Percentiles rank a stretch among this genome's conserved stretches.
phyloP scores from a whole-genome alignment of 1,140 invertebrate species.

The Bombus turneri region DNA sequence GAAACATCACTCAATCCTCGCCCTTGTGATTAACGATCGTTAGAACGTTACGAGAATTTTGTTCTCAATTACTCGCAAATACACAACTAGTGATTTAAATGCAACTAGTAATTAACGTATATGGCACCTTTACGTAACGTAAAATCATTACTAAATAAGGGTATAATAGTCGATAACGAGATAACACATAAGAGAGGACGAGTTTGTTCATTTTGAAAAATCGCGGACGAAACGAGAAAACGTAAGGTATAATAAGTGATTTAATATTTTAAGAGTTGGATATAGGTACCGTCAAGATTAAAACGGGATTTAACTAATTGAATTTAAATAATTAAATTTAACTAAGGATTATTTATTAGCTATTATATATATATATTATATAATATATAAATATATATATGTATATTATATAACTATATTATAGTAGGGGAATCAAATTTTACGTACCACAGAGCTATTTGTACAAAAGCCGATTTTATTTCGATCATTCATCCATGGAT shows the following conservation, averaged over 20 bases:
- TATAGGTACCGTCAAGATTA: conserved; percentile 45
- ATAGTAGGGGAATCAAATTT: conserved; percentile 70
- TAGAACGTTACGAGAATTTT: background rate
- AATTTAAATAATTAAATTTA: conserved; percentile 64
- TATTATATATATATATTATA: conserved; percentile 61
- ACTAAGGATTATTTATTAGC: conserved; percentile 71
- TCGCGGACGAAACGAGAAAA: conserved; percentile 7
- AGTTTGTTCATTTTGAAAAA: conserved; percentile 12
- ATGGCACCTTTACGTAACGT: conserved; percentile 41
- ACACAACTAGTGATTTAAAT: conserved; percentile 43
- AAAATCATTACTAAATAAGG: conserved; percentile 58
- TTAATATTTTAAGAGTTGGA: conserved; percentile 66
- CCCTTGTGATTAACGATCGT: background rate
- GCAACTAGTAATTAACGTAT: conserved; percentile 51
- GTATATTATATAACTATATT: conserved; percentile 63
- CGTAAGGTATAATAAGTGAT: conserved; percentile 61
- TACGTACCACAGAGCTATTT: conserved; percentile 71
- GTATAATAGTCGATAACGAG: conserved; percentile 37
- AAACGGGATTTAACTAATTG: conserved; percentile 59
- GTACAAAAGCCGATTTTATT: conserved; percentile 68
- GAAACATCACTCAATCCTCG: background rate
- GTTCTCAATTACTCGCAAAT: background rate
- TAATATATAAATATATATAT: conserved; percentile 63
- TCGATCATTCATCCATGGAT: conserved; percentile 40
- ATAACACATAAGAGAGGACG: background rate